These are phyloP conservation scores for Diarsia rubi DNA, from an alignment of 2,888 invertebrate species.

Conservation along the genomic window DNA sequence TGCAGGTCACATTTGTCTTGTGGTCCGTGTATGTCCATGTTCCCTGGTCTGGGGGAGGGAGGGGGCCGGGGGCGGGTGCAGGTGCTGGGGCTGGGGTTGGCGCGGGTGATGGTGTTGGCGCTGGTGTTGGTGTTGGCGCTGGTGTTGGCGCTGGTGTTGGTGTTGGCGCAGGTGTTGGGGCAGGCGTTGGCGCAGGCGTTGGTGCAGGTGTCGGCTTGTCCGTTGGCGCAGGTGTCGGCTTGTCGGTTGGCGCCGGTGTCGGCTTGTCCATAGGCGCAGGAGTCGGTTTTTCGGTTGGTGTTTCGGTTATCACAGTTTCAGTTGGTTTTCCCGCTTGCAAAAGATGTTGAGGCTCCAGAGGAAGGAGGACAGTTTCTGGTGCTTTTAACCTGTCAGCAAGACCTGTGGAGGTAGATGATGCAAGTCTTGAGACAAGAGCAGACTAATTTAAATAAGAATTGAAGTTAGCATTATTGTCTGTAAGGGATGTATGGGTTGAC, in stretches of 20 bases:
- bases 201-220: neutral
- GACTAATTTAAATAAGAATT: neutral
- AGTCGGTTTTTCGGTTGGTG: neutral
- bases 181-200: neutral
- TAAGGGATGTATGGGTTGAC: neutral
- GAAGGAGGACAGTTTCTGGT: neutral
- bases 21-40: conserved; percentile 76
- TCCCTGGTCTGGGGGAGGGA: conserved; percentile 79
- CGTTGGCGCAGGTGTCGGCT: neutral
- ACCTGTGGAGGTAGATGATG: conserved; percentile 29
- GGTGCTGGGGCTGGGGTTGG: conserved; percentile 74
- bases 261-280: neutral
- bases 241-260: neutral
- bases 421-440: neutral
- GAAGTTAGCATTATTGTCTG: neutral
- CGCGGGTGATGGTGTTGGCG: conserved; percentile 78
- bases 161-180: conserved; percentile 17
- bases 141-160: conserved; percentile 28
- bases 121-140: conserved; percentile 72
- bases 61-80: conserved; percentile 72
- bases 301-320: neutral
- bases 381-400: conserved; percentile 2
- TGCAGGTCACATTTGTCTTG: conserved; percentile 90
- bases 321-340: neutral
- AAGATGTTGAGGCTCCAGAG: neutral